These are phyloP conservation scores for Chirona hameri DNA, from an alignment of 2,888 invertebrate species.

Conservation along the genomic window DNA sequence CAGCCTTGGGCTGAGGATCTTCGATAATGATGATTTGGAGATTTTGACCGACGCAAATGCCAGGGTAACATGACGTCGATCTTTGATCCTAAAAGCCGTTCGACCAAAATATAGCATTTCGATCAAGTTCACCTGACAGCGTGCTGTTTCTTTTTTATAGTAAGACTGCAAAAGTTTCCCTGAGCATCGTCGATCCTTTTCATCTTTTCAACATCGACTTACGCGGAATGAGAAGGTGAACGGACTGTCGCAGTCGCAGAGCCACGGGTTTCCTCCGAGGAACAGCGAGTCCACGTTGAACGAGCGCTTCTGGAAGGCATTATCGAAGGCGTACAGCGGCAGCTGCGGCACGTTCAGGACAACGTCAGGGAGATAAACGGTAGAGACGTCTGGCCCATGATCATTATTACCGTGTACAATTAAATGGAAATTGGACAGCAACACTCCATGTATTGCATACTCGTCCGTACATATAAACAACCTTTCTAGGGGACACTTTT, in stretches of 20 bases:
- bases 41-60: too few species aligned
- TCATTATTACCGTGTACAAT: too few species aligned
- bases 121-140: background rate
- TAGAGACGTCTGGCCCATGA: too few species aligned
- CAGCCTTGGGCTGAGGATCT: too few species aligned
- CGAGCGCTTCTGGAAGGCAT: slow-evolving; percentile 1
- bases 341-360: background rate
- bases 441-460: too few species aligned
- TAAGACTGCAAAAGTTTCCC: background rate
- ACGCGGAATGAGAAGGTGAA: slow-evolving; percentile 2
- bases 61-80: too few species aligned
- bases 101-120: background rate
- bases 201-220: background rate
- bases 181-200: too few species aligned
- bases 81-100: background rate
- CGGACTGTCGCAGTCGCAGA: background rate
- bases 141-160: background rate
- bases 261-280: background rate
- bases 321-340: slow-evolving; percentile 6
- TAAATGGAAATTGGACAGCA: too few species aligned
- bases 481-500: too few species aligned
- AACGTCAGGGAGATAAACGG: too few species aligned
- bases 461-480: too few species aligned
- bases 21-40: too few species aligned
- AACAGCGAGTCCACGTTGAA: slow-evolving; percentile 22